These are phyloP conservation scores for Lithophane semibrunnea DNA, from an alignment of 2,888 invertebrate genomes.

Conservation along the genomic window DNA sequence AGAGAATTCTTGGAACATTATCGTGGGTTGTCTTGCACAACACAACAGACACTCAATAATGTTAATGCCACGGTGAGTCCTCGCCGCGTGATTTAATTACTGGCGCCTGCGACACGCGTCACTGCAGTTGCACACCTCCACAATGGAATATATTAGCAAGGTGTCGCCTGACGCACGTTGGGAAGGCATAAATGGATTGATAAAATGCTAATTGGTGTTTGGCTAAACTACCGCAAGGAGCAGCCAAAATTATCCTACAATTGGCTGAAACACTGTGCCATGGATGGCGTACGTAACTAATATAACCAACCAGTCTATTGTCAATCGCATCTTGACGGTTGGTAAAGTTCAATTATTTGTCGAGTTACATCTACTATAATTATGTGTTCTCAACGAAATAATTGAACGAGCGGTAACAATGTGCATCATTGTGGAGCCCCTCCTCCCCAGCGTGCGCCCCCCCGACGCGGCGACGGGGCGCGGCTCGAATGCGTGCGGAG, in stretches of 20 bases:
- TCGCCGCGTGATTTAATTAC: conserved; percentile 25
- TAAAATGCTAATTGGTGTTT: background rate
- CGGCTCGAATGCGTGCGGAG: conserved; percentile 45
- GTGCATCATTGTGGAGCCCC: conserved; percentile 31
- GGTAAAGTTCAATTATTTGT: conserved; percentile 46
- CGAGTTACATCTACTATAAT: conserved; percentile 41
- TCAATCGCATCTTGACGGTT: conserved; percentile 8
- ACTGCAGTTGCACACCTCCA: conserved; percentile 9
- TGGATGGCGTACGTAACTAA: background rate
- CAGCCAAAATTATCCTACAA: too few relatives aligned
- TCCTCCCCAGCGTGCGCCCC: too few relatives aligned
- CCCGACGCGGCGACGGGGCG: background rate
- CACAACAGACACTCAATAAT: conserved; percentile 15
- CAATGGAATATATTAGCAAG: conserved; percentile 38
- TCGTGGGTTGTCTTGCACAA: background rate
- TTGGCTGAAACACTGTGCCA: background rate
- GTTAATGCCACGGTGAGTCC: conserved; percentile 18
- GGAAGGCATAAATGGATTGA: background rate
- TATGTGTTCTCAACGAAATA: conserved; percentile 52
- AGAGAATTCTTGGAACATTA: background rate
- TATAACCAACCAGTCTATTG: background rate
- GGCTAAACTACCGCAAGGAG: background rate
- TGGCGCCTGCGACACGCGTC: conserved; percentile 26
- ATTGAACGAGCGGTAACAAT: conserved; percentile 53
- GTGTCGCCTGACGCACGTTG: background rate